A percentile compares a stretch with the other conserved stretches of the same genome.
Conservation (phyloP, 2,113 vertebrate genomes). For the Otocyon megalotis region DNA sequence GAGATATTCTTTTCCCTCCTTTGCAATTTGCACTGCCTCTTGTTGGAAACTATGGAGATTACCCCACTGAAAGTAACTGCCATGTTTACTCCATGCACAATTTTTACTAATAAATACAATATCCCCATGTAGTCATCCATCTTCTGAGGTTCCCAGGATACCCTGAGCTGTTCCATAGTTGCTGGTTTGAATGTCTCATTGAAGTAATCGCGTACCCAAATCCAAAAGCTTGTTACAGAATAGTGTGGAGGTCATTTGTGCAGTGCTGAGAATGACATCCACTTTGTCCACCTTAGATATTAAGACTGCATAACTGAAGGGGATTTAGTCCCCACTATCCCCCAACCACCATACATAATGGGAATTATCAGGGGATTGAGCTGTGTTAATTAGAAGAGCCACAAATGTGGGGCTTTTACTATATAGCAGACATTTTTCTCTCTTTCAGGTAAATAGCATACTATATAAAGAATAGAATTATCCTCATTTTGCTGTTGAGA, state of each 20-base stretch:
- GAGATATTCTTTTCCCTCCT: slow-evolving; percentile 54
- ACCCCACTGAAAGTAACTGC: slow-evolving; percentile 47
- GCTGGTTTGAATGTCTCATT: not conserved
- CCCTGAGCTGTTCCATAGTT: not conserved
- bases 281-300: not conserved
- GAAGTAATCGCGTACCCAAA: not conserved
- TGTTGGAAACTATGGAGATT: slow-evolving; percentile 40
- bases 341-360: not conserved
- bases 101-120: slow-evolving; percentile 26
- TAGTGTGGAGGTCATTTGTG: not conserved
- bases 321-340: not conserved
- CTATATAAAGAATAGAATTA: not conserved
- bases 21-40: slow-evolving; percentile 61
- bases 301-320: not conserved
- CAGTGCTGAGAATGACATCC: not conserved
- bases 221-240: not conserved
- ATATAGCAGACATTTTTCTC: not conserved
- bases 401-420: not conserved
- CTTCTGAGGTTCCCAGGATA: not conserved
- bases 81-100: slow-evolving; percentile 29
- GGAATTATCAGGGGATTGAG: not conserved
- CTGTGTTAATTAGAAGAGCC: not conserved
- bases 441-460: not conserved
- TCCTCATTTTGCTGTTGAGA: not conserved
- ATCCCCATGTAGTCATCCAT: slow-evolving; percentile 19